Percentiles rank a stretch among this genome's conserved stretches.
These are phyloP conservation scores for Steatocranus sp. DNA, from an alignment of 2,797 vertebrate genomes.

Conservation along the genomic window DNA sequence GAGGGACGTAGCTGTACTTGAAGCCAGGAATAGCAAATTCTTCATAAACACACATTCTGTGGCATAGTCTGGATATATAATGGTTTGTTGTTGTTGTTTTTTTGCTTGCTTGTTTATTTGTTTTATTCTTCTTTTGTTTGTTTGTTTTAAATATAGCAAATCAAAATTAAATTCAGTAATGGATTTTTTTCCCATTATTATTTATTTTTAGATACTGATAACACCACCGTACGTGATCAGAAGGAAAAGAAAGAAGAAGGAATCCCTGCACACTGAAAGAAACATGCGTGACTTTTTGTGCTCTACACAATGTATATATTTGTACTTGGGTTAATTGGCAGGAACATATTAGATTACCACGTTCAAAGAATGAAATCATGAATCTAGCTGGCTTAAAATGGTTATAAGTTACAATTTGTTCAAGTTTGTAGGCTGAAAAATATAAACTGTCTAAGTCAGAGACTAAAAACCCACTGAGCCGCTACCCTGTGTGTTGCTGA, in stretches of 20 bases:
- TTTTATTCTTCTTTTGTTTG: not conserved
- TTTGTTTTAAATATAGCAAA: not conserved
- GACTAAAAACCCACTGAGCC: not conserved
- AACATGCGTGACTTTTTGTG: not conserved
- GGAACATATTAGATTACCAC: not conserved
- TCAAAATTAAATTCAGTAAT: not conserved
- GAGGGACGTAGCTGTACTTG: not conserved
- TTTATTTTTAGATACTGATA: not conserved
- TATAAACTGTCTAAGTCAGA: not conserved
- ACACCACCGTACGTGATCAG: not conserved
- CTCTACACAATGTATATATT: not conserved
- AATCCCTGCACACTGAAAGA: not conserved
- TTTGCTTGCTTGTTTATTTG: not conserved
- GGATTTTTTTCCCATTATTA: not conserved
- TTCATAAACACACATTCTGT: not conserved
- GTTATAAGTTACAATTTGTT: not conserved
- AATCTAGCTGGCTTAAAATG: not conserved
- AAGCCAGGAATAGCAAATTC: slow-evolving; percentile 9
- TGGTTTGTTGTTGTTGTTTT: not conserved
- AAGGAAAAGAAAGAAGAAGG: not conserved
- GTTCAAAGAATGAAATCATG: not conserved
- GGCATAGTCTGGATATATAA: not conserved
- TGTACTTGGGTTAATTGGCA: not conserved
- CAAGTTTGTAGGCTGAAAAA: not conserved
- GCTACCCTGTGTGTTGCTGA: not conserved